phyloP scores from a whole-genome alignment of 2,113 vertebrate genomes.

The Tenebrosternarchus preto region DNA sequence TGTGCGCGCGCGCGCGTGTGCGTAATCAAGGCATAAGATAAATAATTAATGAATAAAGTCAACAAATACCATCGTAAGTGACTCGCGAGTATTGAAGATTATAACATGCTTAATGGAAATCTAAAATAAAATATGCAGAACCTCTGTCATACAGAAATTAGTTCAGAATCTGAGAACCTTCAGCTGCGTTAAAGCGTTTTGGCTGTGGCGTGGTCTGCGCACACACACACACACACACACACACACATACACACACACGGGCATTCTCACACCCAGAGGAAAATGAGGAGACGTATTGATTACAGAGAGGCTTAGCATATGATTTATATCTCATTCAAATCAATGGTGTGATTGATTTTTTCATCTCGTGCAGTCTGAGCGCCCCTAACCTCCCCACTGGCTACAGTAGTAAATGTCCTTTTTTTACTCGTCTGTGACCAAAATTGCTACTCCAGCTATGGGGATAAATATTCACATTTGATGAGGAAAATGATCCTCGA shows the following conservation, averaged over 20 bases:
- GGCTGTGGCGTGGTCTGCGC: neutral
- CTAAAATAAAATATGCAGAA: neutral
- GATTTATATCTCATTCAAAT: conserved; percentile 51
- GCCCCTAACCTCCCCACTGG: conserved; percentile 10
- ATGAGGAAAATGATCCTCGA: conserved; percentile 1
- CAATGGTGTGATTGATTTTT: conserved; percentile 49
- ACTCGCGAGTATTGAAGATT: neutral
- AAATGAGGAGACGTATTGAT: conserved; percentile 47
- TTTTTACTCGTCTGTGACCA: conserved; percentile 28
- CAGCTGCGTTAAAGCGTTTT: too few species aligned
- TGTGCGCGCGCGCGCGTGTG: neutral
- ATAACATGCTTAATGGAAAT: neutral
- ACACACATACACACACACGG: conserved; percentile 15
- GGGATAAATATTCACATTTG: neutral
- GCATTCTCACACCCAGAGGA: conserved; percentile 20
- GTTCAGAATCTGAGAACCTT: too few species aligned
- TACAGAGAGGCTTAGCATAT: conserved; percentile 42
- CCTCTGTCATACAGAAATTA: too few species aligned
- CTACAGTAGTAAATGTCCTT: conserved; percentile 11
- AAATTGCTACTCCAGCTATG: conserved; percentile 1
- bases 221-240: conserved; percentile 17
- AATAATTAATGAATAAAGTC: neutral
- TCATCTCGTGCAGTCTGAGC: conserved; percentile 34
- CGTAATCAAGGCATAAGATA: neutral
- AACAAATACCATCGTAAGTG: too few species aligned